phyloP scores from a whole-genome alignment of 2,113 vertebrate species.

The Onychostoma macrolepis region DNA sequence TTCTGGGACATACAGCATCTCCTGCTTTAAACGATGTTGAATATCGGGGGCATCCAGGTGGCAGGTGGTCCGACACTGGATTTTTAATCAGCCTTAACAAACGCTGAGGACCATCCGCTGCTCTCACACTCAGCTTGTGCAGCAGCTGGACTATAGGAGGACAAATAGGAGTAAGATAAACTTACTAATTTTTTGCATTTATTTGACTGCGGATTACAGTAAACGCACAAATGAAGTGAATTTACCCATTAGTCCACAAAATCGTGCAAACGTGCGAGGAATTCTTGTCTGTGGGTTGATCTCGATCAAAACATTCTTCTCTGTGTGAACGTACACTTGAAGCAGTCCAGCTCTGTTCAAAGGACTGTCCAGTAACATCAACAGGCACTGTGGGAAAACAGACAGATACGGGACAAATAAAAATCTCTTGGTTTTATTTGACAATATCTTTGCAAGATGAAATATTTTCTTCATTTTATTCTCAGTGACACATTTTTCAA shows the following conservation, averaged over 20 bases:
- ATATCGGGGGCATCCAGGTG: slow-evolving; percentile 89
- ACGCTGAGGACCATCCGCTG: slow-evolving; percentile 94
- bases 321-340: slow-evolving; percentile 95
- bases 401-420: not conserved
- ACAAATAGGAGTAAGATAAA: not conserved
- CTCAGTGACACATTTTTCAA: no score
- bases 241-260: slow-evolving; percentile 97
- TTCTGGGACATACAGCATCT: slow-evolving; percentile 74
- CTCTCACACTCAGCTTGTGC: slow-evolving; percentile 94
- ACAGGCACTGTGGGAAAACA: slow-evolving; percentile 77
- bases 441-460: not conserved
- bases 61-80: slow-evolving; percentile 91
- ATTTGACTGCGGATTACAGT: not conserved
- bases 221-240: not conserved
- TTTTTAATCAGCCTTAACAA: slow-evolving; percentile 95
- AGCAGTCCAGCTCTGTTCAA: slow-evolving; percentile 93
- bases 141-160: slow-evolving; percentile 87
- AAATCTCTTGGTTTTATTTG: not conserved
- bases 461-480: not conserved
- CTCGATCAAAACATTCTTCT: slow-evolving; percentile 92
- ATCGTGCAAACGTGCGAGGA: slow-evolving; percentile 92
- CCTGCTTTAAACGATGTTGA: slow-evolving; percentile 84
- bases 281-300: slow-evolving; percentile 97
- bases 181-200: not conserved
- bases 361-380: slow-evolving; percentile 98